Conservation (phyloP, 2,113 vertebrate species). For the Pteruthius melanotis region DNA sequence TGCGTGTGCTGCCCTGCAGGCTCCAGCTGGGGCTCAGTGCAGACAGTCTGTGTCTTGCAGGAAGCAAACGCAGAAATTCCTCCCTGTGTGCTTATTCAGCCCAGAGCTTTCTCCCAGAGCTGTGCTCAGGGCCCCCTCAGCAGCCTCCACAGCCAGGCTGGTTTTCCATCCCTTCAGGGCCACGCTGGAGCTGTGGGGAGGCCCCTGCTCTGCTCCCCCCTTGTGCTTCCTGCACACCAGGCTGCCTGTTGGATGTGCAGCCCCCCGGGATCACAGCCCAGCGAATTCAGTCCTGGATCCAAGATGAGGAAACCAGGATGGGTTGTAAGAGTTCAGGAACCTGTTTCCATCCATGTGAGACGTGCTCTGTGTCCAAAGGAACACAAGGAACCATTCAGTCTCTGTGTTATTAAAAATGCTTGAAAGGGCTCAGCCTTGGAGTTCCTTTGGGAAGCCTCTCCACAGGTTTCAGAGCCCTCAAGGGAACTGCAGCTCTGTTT, state of each 20-base stretch:
- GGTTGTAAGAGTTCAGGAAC: background rate
- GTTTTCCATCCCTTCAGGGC: background rate
- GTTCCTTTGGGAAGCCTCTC: background rate
- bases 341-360: background rate
- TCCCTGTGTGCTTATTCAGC: background rate
- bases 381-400: background rate
- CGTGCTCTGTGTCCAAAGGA: background rate
- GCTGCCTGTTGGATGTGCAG: background rate
- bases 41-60: background rate
- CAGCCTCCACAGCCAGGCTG: background rate
- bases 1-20: background rate
- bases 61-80: background rate
- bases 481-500: background rate
- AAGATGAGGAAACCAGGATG: background rate
- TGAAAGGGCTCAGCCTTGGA: background rate
- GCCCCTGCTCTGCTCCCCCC: background rate
- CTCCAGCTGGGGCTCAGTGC: background rate
- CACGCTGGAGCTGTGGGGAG: background rate
- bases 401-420: background rate
- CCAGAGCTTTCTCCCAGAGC: background rate
- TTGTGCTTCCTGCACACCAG: background rate
- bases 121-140: background rate
- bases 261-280: background rate
- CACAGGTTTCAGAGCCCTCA: background rate
- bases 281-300: background rate